Evolutionary conservation across 2,113 vertebrate species (phyloP), one percentile per base, ranked within the genome.

Genomic region (Ochotona curzoniae): DNA sequence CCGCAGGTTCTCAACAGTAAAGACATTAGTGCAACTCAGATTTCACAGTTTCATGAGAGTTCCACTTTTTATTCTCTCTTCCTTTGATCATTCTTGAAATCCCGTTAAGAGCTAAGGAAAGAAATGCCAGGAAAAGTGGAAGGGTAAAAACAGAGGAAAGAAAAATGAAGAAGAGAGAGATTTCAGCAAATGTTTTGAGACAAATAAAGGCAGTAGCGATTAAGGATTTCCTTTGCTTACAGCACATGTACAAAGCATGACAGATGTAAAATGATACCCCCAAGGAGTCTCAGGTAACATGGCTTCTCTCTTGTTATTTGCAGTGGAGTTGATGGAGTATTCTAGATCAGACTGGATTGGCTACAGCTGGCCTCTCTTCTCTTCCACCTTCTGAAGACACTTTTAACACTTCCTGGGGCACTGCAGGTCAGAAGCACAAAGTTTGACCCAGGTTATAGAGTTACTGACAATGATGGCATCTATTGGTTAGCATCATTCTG

Each of bases 21-120:
- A 87, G 81, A 32, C 87, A 84, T 87, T 63, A 47, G 32, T 91
- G 89, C 38, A 93, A 70, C 38, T 67, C 54, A 30, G 64, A 87
- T 51, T 87, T 86, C 75, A 25, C 79, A 87, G 70, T 83, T 91
- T 83, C 80, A 44, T 18, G 25, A 88, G n/a, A 70, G n/a, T 26
- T 47, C 67, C 13, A 2, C 20, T 64, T 90, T 88, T 67, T 21
- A 23, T 47, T 70, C 93, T 35, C 66, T 69, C 12, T 30, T 75
- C 26, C 60, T 78, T 44, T 14, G 17, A 67, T 44, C 25, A 64
- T 61, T 76, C 71, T 89, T 92, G 63, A 75, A 93, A 78, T 89
- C 79, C 85, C 78, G 71, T 75, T 61, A 61, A 83, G 63, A 81
- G 71, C 90, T 23, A 15, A 91, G 61, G 25, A 79, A 49, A 89